These are phyloP conservation scores for Dugesia japonica DNA, from an alignment of 2,888 invertebrate genomes.

Conservation along the genomic window DNA sequence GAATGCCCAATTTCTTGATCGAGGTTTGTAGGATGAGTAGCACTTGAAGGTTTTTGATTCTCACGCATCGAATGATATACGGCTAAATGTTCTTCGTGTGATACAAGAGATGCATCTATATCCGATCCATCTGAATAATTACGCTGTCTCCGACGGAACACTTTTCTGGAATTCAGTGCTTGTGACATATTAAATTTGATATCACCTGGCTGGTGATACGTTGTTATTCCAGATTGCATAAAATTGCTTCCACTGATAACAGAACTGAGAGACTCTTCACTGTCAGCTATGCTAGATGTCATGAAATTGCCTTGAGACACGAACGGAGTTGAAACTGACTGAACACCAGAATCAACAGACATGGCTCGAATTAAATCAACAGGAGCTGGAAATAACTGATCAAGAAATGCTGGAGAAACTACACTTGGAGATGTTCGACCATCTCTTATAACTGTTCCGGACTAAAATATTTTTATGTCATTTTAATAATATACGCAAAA, in stretches of 20 bases:
- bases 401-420: not conserved
- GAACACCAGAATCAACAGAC: not conserved
- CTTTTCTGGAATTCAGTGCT: not conserved
- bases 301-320: not conserved
- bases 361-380: not conserved
- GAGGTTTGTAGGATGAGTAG: conserved; percentile 29
- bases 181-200: not conserved
- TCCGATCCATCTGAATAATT: conserved; percentile 16
- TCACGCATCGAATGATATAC: conserved; percentile 27
- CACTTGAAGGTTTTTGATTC: conserved; percentile 30
- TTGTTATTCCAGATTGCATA: not conserved
- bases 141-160: not conserved
- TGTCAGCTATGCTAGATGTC: not conserved
- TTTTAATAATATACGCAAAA: too few species aligned
- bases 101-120: not conserved
- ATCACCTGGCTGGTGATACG: not conserved
- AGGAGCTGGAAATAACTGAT: not conserved
- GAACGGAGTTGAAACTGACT: not conserved
- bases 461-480: not conserved
- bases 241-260: not conserved
- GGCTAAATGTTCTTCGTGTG: not conserved
- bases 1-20: conserved; percentile 33
- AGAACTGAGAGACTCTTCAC: not conserved
- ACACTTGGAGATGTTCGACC: not conserved
- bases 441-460: not conserved